These are phyloP conservation scores for Apodemus sylvaticus DNA, from an alignment of 2,113 vertebrate species.

Conservation along the genomic window DNA sequence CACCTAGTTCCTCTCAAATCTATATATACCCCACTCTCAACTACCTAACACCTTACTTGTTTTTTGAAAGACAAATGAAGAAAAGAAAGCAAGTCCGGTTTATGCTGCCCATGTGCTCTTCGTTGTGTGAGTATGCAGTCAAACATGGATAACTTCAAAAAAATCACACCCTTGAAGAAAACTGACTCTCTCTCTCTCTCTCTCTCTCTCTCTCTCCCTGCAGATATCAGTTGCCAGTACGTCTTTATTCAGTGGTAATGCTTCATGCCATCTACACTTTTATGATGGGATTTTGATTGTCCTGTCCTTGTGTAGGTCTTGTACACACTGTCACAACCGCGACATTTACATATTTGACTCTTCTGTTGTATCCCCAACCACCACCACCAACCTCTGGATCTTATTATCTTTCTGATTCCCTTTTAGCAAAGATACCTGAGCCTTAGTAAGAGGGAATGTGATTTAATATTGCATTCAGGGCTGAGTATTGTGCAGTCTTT, in stretches of 20 bases:
- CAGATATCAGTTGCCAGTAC: background rate
- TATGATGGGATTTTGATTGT: background rate
- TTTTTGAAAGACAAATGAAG: background rate
- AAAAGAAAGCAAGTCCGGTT: background rate
- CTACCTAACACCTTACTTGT: background rate
- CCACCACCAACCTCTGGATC: background rate
- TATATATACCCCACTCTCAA: background rate
- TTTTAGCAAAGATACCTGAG: background rate
- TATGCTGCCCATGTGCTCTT: background rate
- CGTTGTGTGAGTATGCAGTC: background rate
- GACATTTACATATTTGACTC: background rate
- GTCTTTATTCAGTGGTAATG: background rate
- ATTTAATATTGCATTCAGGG: background rate
- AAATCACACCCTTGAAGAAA: background rate
- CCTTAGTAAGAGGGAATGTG: background rate
- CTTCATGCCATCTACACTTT: background rate
- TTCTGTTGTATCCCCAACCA: background rate
- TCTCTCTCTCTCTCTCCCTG: no score
- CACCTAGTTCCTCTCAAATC: background rate
- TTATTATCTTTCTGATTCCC: background rate
- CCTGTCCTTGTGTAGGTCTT: background rate
- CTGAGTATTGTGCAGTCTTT: background rate
- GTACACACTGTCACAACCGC: background rate
- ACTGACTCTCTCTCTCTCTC: background rate
- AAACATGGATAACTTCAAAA: background rate